Percentiles rank a stretch among this genome's conserved stretches.
Conservation (phyloP, 2,888 invertebrate genomes). For the Pogonocherus hispidulus region DNA sequence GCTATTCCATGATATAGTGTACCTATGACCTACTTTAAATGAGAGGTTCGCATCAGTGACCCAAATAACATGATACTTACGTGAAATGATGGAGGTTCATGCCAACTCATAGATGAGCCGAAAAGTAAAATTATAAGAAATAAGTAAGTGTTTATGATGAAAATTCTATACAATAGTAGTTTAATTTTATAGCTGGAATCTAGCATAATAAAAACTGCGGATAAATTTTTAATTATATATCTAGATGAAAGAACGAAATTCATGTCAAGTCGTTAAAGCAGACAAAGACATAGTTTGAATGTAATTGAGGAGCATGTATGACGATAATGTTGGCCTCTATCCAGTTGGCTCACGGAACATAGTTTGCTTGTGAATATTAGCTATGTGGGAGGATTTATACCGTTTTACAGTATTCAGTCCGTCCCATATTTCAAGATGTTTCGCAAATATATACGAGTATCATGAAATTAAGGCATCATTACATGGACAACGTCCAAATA, state of each 20-base stretch:
- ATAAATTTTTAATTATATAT: constrained; percentile 35
- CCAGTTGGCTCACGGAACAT: constrained; percentile 43
- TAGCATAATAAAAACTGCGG: constrained; percentile 1
- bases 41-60: no score
- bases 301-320: constrained; percentile 47
- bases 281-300: constrained; percentile 49
- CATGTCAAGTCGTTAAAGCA: constrained; percentile 46
- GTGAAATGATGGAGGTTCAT: no score
- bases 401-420: constrained; percentile 25
- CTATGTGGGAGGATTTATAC: constrained; percentile 35
- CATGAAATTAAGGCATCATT: neutral
- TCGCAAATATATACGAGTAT: neutral
- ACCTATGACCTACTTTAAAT: no score
- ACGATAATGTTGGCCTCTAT: constrained; percentile 45
- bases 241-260: constrained; percentile 41
- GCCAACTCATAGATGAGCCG: no score
- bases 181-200: no score
- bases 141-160: no score
- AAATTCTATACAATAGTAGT: no score
- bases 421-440: constrained; percentile 29
- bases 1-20: no score
- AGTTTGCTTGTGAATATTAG: constrained; percentile 28
- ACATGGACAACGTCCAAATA: neutral
- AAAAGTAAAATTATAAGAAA: no score
- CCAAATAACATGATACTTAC: no score